A percentile compares a stretch with the other conserved stretches of the same genome.
Evolutionary conservation across 2,113 vertebrate genomes (phyloP).

Genomic region (Argyrosomus japonicus): DNA sequence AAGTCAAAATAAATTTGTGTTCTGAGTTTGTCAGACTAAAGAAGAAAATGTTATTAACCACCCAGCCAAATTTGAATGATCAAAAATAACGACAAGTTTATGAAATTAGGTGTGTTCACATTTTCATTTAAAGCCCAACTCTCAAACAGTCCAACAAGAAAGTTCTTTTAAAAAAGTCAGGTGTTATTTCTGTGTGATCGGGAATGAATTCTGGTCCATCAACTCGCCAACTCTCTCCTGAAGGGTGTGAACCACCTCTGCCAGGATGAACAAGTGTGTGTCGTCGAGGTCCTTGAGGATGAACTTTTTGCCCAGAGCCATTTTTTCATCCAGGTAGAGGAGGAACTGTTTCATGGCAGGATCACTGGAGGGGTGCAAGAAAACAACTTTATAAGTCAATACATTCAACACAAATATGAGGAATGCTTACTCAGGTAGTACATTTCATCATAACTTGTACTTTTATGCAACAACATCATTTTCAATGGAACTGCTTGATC

Average conservation of each 20-base stretch:
- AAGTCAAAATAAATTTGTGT: too few relatives aligned
- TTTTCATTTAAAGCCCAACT: not conserved
- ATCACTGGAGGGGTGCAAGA: conserved; percentile 83
- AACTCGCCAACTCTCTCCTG: conserved; percentile 97
- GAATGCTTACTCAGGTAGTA: too few relatives aligned
- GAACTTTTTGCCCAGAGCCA: conserved; percentile 97
- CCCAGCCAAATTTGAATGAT: too few relatives aligned
- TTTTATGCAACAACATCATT: not conserved
- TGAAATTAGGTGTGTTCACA: too few relatives aligned
- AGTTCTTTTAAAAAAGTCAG: not conserved
- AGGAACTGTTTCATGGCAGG: conserved; percentile 99
- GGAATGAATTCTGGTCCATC: conserved; percentile 99
- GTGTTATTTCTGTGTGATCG: conserved; percentile 93
- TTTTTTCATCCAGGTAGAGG: conserved; percentile 95
- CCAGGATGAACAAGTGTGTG: conserved; percentile 95
- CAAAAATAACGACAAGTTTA: too few relatives aligned
- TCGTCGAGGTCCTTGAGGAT: conserved; percentile 99
- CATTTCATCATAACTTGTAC: not conserved
- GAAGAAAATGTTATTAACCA: too few relatives aligned
- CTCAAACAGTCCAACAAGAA: not conserved
- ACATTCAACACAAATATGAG: not conserved
- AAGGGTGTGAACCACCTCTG: conserved; percentile 93
- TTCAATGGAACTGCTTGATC: not conserved
- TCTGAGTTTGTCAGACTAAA: too few relatives aligned
- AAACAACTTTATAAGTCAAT: not conserved